Base-by-base conservation (phyloP, 37 sponge, comb jelly and placozoan species). In the Chondrilla cf. caribensis region DNA sequence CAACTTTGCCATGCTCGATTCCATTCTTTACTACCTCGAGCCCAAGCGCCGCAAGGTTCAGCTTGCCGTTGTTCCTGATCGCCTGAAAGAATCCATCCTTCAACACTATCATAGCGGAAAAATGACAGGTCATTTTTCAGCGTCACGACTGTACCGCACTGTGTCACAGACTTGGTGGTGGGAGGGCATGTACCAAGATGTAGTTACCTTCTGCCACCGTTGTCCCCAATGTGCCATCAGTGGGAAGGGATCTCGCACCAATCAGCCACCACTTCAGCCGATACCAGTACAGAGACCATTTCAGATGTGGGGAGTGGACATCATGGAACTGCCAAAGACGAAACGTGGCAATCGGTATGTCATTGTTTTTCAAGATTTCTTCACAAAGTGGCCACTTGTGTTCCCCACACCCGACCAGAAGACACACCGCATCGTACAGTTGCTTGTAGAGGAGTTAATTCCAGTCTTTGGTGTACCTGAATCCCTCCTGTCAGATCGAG, bases 141-240 rank as follows among this genome's bases (percentile, higher is more conserved):
- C 81, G 9, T 57, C 82, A 0, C 54, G 80, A 33, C 67, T 88
- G 36, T 84, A 66, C 59, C 54, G 37, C 36, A 38, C 90, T 5
- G 19, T 86, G 22, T 0, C 38, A 17, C 41, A 24, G 24, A 41
- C 57, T n/a, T 79, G 87, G 84, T 86, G 90, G 90, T 90, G 90
- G 87, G 41, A 70, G 22, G 67, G 84, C 0, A 84, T 89, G 89
- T 89, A 79, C 58, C 2, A 3, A 0, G 82, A 81, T 59, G 82
- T 58, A 0, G 24, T 85, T 2, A 31, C 54, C 3, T 81, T 58
- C 58, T 81, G 79, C 58, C n/a, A 31, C 0, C 29, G 19, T 0
- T 84, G 89, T 26, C 89, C 89, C 26, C 62, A 90, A 59, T 83
- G 91, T 83, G 84, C 78, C n/a, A 55, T 89, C n/a, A 78, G 47